Percentiles rank a stretch among this genome's conserved stretches.
These are phyloP conservation scores for Cyphomyrmex costatus DNA, from an alignment of 1,140 invertebrate species.

Conservation along the genomic window DNA sequence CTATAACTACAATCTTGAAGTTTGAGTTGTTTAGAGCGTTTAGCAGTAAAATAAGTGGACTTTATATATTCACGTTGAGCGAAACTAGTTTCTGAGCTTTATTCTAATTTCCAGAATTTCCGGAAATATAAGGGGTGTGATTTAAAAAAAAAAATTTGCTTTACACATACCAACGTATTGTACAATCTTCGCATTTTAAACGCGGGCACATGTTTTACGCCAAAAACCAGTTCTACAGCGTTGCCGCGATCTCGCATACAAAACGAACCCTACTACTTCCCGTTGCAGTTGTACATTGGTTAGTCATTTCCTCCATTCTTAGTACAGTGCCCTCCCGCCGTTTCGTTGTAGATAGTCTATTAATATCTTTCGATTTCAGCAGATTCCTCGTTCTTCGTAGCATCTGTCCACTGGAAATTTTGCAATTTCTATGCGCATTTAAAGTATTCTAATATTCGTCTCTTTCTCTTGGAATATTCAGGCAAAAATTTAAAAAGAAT, in stretches of 20 bases:
- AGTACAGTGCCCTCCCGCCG: conserved; percentile 33
- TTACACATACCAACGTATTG: conserved; percentile 19
- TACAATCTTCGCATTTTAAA: conserved; percentile 29
- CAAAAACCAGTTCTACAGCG: conserved; percentile 63
- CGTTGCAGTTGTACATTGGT: conserved; percentile 52
- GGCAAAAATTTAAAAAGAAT: conserved; percentile 13
- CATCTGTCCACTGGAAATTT: conserved; percentile 10
- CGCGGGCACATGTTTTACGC: conserved; percentile 28
- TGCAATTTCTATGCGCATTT: conserved; percentile 54
- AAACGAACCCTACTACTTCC: conserved; percentile 30
- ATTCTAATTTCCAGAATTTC: conserved; percentile 8
- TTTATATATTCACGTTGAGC: neutral
- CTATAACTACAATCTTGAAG: neutral
- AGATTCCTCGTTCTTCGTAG: conserved; percentile 40
- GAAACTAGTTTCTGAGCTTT: neutral
- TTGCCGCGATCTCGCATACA: conserved; percentile 17
- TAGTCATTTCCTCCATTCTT: conserved; percentile 60
- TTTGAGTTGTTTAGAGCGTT: neutral
- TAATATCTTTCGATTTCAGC: conserved; percentile 61
- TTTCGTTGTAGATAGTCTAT: conserved; percentile 30
- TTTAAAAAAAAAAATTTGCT: conserved; percentile 5
- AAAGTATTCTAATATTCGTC: conserved; percentile 15
- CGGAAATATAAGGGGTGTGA: neutral
- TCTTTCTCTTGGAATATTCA: conserved; percentile 2
- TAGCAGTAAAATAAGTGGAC: neutral